phyloP scores from a whole-genome alignment of 1,140 invertebrate genomes.

The Anoplolepis gracilipes region DNA sequence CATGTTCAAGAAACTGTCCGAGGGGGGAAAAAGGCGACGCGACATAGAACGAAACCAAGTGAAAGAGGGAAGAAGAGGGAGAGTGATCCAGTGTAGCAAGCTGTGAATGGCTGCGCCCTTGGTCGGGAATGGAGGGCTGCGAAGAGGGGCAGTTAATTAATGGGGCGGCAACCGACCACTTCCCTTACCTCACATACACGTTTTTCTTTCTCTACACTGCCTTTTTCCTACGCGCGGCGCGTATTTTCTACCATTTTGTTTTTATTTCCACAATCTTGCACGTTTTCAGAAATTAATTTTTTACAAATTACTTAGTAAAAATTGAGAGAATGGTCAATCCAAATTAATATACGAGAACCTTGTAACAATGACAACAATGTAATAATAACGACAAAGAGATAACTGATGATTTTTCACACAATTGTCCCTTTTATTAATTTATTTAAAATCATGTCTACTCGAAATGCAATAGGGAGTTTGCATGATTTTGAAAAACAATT shows the following conservation, averaged over 20 bases:
- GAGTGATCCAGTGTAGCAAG: conserved; percentile 73
- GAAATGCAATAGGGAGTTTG: no score
- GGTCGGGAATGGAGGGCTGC: conserved; percentile 72
- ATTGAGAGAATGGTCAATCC: neutral
- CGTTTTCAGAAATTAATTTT: neutral
- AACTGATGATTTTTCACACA: conserved; percentile 27
- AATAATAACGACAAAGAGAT: neutral
- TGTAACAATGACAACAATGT: no score
- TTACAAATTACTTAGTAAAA: neutral
- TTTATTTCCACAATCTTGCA: conserved; percentile 28
- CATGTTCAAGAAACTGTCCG: conserved; percentile 52
- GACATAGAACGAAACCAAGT: conserved; percentile 38
- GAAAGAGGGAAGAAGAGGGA: conserved; percentile 58
- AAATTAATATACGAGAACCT: neutral
- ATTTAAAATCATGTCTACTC: neutral
- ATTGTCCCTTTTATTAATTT: neutral
- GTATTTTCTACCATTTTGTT: conserved; percentile 53
- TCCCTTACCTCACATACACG: conserved; percentile 70
- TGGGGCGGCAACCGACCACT: conserved; percentile 81
- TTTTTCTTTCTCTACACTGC: conserved; percentile 61
- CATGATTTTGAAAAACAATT: no score
- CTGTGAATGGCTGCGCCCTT: conserved; percentile 82
- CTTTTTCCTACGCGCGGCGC: conserved; percentile 34
- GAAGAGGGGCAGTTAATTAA: conserved; percentile 83
- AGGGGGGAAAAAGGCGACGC: conserved; percentile 28